Base-by-base conservation (phyloP, 2,888 invertebrate species). In the Cataglyphis albicans region DNA sequence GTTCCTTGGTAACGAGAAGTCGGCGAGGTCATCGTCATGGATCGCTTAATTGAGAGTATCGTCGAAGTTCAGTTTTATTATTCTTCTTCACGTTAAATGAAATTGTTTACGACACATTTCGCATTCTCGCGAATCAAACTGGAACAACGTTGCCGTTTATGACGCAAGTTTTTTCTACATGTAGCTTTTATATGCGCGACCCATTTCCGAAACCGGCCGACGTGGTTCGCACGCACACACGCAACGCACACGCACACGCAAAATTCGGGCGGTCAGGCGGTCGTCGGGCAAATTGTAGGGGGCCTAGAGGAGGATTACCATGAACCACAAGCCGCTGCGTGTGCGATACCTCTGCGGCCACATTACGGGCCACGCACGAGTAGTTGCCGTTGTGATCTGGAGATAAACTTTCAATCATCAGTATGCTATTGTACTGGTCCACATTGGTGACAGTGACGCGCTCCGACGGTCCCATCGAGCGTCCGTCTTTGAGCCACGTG, bases 331-430 rank as follows among this genome's bases (percentile, higher is more conserved):
- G 96, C 91, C 96, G 96, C 95, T 97, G 97, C 87, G 97, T 96
- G 95, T 97, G 96, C 91, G 96, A 96, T 95, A 97, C 97, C 95
- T 97, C 96, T 90, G 97, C 97, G 84, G 97, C 97, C 91, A 96
- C 95, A 95, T 97, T 97, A 92, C 96, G 96, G 90, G 97, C 97
- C 92, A 96, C 96, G 95, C 97, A 97, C 86, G 97, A 96, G 95
- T 97, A 97, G 95, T 97, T 97, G 94, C 97, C 97, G 90, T 97
- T 97, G 95, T 97, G 97, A 94, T 97, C 97, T 92, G 97, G 97
- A 91, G 96, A 96, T 92, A 97, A 96, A 95, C 96, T 96, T 94
- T 97, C 97, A 94, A 97, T 97, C 95, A 97, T 96, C 95, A 97
- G 96, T 95, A 97, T 97, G 95, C 97, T 97, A 96, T 97, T 97